Evolutionary conservation across 1,140 invertebrate species (phyloP), one percentile per base, ranked within the genome.

Genomic region (Heliconius melpomene): DNA sequence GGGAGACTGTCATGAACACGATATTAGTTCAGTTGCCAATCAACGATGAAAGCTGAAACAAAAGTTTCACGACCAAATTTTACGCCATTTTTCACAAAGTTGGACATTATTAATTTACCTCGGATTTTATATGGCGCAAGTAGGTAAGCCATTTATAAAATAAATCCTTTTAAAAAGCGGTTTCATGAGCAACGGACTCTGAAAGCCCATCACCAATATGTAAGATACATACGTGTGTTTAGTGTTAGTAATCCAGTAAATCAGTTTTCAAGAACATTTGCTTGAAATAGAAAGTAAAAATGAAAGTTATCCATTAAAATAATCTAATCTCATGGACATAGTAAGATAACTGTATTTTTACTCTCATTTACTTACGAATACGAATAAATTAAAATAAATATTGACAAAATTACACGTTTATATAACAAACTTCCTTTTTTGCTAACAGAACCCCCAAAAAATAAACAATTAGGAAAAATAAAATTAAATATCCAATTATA

Each of bases 21-120:
- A 75, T 80, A 82, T 79, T 79, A 79, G 74, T 83, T 77, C 29
- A 72, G 66, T 72, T 77, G 76, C 75, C 75, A 70, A 77, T 77
- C 60, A 71, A 71, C 38, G 23, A 71, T 77, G 50, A 77, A 66
- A 77, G 40, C 26, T 36, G 18, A 40, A 50, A 71, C 11, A 26
- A 70, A 52, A 77, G 32, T 77, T 77, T 50, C 71, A 26, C 29
- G 36, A 72, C 71, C 16, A n/a, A 72, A 72, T 66, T 66, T 66
- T 66, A 3, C 13, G 60, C 60, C 60, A 66, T 66, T 66, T 66
- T 66, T 66, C 60, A 66, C n/a, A 66, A 66, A 66, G 60, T 66
- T 66, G 11, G 23, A 26, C 26, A 16, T 66, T 66, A 66, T 66
- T 66, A 66, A 66, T 66, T 16, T 26, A 66, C 60, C 23, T 66